A percentile compares a stretch with the other conserved stretches of the same genome.
phyloP scores from a whole-genome alignment of 2,888 invertebrate species.

The Pemphredon lugubris region DNA sequence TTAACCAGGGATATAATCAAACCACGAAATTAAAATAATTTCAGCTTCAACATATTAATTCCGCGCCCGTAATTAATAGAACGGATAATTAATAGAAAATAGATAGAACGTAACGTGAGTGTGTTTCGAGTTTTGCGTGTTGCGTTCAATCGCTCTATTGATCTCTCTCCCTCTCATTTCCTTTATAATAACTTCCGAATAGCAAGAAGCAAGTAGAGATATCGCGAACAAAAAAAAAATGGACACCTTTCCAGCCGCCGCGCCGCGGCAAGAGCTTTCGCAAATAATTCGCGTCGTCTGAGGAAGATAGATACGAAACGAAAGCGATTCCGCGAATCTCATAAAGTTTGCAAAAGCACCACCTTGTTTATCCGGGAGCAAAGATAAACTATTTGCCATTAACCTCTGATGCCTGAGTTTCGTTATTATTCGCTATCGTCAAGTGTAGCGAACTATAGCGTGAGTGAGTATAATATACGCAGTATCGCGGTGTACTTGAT shows the following conservation, averaged over 20 bases:
- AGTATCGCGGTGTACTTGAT: too few species aligned
- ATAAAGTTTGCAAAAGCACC: conserved; percentile 26
- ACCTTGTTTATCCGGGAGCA: conserved; percentile 24
- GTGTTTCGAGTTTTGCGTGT: too few species aligned
- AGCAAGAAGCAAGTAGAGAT: conserved; percentile 30
- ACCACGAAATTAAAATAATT: too few species aligned
- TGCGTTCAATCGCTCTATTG: not conserved
- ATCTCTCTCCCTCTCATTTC: not conserved
- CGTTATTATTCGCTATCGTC: conserved; percentile 21
- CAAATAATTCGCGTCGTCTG: conserved; percentile 35
- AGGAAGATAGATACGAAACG: conserved; percentile 28
- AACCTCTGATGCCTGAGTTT: conserved; percentile 4
- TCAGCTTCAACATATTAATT: too few species aligned
- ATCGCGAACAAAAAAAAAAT: too few species aligned
- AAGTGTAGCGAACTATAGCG: too few species aligned
- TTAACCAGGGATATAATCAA: too few species aligned
- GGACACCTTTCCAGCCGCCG: too few species aligned
- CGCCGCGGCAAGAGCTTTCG: conserved; percentile 11
- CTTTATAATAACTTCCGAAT: not conserved
- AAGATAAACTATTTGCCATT: conserved; percentile 12
- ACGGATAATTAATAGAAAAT: too few species aligned
- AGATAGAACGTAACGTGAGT: too few species aligned
- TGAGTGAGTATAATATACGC: too few species aligned
- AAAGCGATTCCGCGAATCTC: conserved; percentile 39
- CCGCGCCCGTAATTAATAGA: too few species aligned